Conservation (phyloP, 2,113 vertebrate species). For the Erinaceus europaeus region DNA sequence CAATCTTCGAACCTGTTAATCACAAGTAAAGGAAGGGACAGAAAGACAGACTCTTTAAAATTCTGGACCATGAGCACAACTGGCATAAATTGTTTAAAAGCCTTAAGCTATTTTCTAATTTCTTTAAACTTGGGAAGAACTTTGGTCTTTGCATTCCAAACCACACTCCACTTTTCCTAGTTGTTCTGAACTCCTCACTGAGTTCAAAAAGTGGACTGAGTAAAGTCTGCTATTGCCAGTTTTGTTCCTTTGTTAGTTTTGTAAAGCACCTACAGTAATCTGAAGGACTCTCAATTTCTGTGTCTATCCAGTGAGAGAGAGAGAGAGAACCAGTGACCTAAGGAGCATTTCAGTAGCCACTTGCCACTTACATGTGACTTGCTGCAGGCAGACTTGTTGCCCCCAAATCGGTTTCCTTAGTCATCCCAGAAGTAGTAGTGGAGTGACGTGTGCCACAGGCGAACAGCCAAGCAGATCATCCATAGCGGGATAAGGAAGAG, state of each 20-base stretch:
- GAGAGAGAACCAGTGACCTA: neutral
- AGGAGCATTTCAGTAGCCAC: neutral
- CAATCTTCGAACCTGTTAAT: too few relatives aligned
- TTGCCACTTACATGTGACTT: constrained; percentile 19
- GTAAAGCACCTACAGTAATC: too few relatives aligned
- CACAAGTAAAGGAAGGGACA: too few relatives aligned
- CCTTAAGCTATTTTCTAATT: neutral
- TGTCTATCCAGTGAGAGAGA: too few relatives aligned
- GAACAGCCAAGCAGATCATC: neutral
- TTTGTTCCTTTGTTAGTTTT: too few relatives aligned
- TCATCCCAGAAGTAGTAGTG: too few relatives aligned
- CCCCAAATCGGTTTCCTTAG: neutral
- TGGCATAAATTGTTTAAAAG: neutral
- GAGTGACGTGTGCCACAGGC: neutral
- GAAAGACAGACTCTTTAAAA: too few relatives aligned
- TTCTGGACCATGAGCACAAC: neutral
- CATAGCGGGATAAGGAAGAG: too few relatives aligned
- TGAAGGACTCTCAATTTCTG: too few relatives aligned
- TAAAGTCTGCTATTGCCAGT: neutral
- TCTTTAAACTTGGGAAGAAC: neutral
- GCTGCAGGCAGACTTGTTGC: neutral
- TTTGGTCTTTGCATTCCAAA: neutral
- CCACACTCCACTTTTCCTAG: neutral
- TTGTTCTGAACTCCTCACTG: neutral
- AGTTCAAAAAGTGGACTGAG: neutral